phyloP scores from a whole-genome alignment of 2,888 invertebrate genomes.

The Pandemis heparana region DNA sequence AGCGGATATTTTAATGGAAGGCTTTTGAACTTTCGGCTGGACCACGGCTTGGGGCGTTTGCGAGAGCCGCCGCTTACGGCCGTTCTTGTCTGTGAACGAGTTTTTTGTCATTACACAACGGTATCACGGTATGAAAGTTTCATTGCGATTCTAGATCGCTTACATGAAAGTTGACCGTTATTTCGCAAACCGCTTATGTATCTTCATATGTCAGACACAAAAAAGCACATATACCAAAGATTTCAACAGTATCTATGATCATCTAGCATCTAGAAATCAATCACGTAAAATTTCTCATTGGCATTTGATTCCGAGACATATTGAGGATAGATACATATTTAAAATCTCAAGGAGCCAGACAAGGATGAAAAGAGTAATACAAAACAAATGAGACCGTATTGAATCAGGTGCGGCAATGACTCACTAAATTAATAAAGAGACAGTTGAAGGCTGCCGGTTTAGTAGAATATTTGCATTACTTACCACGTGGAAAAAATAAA shows the following conservation, averaged over 20 bases:
- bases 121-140: conserved; percentile 18
- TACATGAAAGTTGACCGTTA: conserved; percentile 11
- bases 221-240: background rate
- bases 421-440: conserved; percentile 22
- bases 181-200: background rate
- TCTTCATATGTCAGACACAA: background rate
- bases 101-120: conserved; percentile 31
- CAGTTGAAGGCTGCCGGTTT: conserved; percentile 12
- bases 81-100: conserved; percentile 65
- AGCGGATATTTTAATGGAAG: conserved; percentile 66
- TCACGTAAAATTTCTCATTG: background rate
- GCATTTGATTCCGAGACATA: background rate
- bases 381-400: conserved; percentile 10
- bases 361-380: background rate
- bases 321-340: background rate
- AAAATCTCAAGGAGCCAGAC: background rate
- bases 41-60: conserved; percentile 72
- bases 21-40: conserved; percentile 77
- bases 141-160: conserved; percentile 14
- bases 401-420: conserved; percentile 29
- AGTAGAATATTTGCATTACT: conserved; percentile 8
- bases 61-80: conserved; percentile 78
- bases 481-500: background rate
- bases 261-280: background rate
- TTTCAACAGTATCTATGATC: background rate